Percentiles rank a stretch among this genome's conserved stretches.
Conservation (phyloP, 53 echinoderm and acorn worm genomes). For the Paracentrotus lividus region DNA sequence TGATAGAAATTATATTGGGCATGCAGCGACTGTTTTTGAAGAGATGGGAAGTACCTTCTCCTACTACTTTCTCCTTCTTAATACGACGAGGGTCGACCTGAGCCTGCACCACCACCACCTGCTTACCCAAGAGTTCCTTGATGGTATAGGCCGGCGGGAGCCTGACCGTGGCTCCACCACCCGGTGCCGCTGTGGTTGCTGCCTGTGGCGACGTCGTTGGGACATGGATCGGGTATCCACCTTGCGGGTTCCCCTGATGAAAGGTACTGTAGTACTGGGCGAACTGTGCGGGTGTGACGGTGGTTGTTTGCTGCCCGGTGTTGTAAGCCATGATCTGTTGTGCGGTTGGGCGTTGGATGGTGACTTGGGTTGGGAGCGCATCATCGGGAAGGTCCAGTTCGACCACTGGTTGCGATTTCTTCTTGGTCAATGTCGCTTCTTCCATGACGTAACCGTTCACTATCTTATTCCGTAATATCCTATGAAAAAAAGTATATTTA, state of each 20-base stretch:
- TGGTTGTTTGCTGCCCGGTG: slow-evolving; percentile 10
- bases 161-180: slow-evolving; percentile 23
- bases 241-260: slow-evolving; percentile 43
- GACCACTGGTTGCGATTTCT: slow-evolving; percentile 22
- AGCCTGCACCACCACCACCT: slow-evolving; percentile 73
- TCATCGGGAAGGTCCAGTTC: slow-evolving; percentile 43
- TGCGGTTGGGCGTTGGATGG: slow-evolving; percentile 67
- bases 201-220: slow-evolving; percentile 74
- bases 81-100: slow-evolving; percentile 53
- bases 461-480: slow-evolving; percentile 97
- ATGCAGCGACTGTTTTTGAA: slow-evolving; percentile 20
- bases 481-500: slow-evolving; percentile 50
- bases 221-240: slow-evolving; percentile 74
- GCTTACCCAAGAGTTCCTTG: slow-evolving; percentile 72
- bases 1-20: slow-evolving; percentile 23
- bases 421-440: slow-evolving; percentile 84
- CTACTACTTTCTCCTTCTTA: slow-evolving; percentile 66
- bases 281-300: slow-evolving; percentile 66
- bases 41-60: slow-evolving; percentile 58
- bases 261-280: slow-evolving; percentile 68
- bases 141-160: slow-evolving; percentile 65
- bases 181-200: slow-evolving; percentile 17
- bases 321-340: slow-evolving; percentile 58
- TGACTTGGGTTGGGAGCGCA: slow-evolving; percentile 38
- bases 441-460: slow-evolving; percentile 88